Percentiles rank a stretch among this genome's conserved stretches.
These are phyloP conservation scores for Phataginus tetradactyla DNA, from an alignment of 2,797 vertebrate species.

Conservation along the genomic window DNA sequence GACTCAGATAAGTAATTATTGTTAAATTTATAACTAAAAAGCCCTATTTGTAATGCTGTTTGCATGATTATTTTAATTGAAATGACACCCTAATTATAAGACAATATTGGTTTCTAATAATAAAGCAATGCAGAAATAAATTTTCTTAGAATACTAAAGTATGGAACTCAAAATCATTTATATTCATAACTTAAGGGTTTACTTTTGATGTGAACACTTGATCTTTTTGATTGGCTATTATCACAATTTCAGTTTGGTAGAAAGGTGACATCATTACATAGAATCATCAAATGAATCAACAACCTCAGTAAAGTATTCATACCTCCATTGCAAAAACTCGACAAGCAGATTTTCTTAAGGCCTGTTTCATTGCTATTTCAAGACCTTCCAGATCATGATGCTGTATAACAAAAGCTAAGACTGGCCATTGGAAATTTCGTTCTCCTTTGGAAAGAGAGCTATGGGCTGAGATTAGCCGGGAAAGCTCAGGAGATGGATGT, in stretches of 20 bases:
- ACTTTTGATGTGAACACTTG: constrained; percentile 19
- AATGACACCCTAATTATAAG: background rate
- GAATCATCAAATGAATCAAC: background rate
- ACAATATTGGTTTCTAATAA: constrained; percentile 32
- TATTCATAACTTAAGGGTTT: background rate
- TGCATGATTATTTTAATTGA: background rate
- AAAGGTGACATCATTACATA: constrained; percentile 32
- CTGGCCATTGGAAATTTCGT: constrained; percentile 99
- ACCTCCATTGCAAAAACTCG: constrained; percentile 99
- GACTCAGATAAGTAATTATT: background rate
- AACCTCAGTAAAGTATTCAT: constrained; percentile 57
- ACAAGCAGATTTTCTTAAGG: constrained; percentile 98
- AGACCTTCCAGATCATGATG: constrained; percentile 99
- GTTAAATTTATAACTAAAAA: constrained; percentile 17
- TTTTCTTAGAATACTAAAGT: background rate
- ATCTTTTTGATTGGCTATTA: background rate
- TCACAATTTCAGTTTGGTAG: constrained; percentile 6
- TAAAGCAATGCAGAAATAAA: constrained; percentile 40
- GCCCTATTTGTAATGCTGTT: background rate
- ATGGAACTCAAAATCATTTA: constrained; percentile 45
- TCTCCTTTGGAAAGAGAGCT: constrained; percentile 99
- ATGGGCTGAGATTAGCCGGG: constrained; percentile 97
- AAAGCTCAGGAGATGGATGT: constrained; percentile 98
- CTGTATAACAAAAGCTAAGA: constrained; percentile 98
- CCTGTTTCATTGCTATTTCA: constrained; percentile 99